These are phyloP conservation scores for Xiphophorus maculatus DNA, from an alignment of 2,113 vertebrate species.

Conservation along the genomic window DNA sequence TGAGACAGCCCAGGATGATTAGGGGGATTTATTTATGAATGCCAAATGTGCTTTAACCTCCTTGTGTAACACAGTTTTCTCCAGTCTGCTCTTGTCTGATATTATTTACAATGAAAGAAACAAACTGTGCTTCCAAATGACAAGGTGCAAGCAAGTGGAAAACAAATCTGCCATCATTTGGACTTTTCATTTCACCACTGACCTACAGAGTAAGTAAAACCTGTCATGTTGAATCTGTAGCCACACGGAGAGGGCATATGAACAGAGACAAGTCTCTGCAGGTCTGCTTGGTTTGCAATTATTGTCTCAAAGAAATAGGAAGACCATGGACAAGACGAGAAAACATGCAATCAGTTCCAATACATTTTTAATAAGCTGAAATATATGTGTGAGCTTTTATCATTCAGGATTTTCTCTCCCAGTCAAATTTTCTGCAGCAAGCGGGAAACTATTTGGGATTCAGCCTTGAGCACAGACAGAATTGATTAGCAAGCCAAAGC, in stretches of 20 bases:
- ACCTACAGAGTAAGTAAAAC: conserved; percentile 28
- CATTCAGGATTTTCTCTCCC: not conserved
- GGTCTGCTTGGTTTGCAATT: not conserved
- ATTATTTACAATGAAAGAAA: conserved; percentile 35
- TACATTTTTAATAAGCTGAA: not conserved
- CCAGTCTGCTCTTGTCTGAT: conserved; percentile 18
- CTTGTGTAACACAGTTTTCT: conserved; percentile 8
- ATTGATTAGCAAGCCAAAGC: not conserved
- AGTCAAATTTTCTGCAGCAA: not conserved
- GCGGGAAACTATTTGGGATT: not conserved
- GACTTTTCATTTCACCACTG: conserved; percentile 30
- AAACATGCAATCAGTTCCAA: not conserved
- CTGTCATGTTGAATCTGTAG: conserved; percentile 33
- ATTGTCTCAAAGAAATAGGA: not conserved
- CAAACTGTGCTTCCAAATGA: conserved; percentile 37
- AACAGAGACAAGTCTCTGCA: conserved; percentile 5
- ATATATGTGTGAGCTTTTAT: no score
- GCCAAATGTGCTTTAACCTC: conserved; percentile 14
- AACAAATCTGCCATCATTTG: conserved; percentile 30
- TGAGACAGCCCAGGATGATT: conserved; percentile 1
- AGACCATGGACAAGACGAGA: not conserved
- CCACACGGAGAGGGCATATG: conserved; percentile 20
- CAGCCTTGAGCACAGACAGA: not conserved
- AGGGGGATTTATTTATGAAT: not conserved
- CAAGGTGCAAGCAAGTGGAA: conserved; percentile 28